Base-by-base conservation (phyloP, 2,797 vertebrate species). In the Channallabes apus region DNA sequence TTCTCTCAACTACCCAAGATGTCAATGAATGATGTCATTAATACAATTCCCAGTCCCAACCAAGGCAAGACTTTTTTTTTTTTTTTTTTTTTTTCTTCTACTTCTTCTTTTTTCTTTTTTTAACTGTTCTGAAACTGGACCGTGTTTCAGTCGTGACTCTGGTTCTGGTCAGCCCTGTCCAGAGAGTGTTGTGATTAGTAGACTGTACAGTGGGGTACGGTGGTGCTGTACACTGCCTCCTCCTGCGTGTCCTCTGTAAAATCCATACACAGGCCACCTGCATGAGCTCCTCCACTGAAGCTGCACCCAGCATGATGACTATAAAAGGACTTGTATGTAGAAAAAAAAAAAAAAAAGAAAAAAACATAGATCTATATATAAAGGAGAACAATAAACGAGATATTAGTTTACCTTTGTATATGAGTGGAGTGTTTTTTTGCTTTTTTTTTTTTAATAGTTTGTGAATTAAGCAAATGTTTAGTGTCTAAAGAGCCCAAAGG, bases 231-330 rank as follows among this genome's bases (percentile, higher is more conserved):
- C 78, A 82, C 67, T 76, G 86, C 84, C 86, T 89, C 54, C 83
- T 86, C 68, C 84, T 86, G 84, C 77, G 83, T 90, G 90, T 90
- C 86, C 90, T 92, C 92, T 88, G 85, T 88, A 91, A 92, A 93
- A 92, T 95, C 92, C 83, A 86, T 91, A 89, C 87, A 93, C 88
- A 87, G 91, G 93, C 92, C 88, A 94, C 93, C 93, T 95, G 95
- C 95, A 96, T 96, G 95, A 94, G 89, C 92, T 94, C 92, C 92
- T 89, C 94, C 94, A 94, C 94, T 93, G 94, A 96, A 94, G 94
- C 94, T 96, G 95, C 95, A 95, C 94, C 94, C 93, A 93, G 95
- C 95, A 96, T 96, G 95, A 95, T 86, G 90, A 95, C 92, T 93
- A 91, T 93, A 92, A 94, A 95, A 93, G 93, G 94, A 95, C 94